Base-by-base conservation (phyloP, 2,113 vertebrate genomes). In the Chitala chitala region DNA sequence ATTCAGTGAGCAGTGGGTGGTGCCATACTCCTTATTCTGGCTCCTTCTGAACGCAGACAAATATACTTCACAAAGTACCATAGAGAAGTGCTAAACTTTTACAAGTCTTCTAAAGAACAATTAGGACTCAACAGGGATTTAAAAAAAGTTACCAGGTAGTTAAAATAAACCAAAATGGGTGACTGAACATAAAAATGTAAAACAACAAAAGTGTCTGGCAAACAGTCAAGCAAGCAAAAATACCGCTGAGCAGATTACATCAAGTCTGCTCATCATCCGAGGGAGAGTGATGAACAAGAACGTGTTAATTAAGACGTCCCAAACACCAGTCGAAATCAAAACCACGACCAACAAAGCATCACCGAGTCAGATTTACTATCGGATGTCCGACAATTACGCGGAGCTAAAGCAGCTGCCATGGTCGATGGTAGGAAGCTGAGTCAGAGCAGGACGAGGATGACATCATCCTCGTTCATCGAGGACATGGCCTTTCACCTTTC, bases 401-500 rank as follows among this genome's bases (percentile, higher is more conserved):
- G 54, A n/a, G 33, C 56, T 63, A 74, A 54, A 13, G 55, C 22
- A n/a, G 31, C 15, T 66, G 10, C 38, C 61, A 24, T 5, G 9
- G 44, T 38, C n/a, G n/a, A n/a, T n/a, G 54, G 38, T 6, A 42
- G 55, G 66, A 1, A 22, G 5, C 61, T 77, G 75, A 84, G 71
- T 83, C 78, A 82, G 58, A 29, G 40, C 71, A 20, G 69, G n/a
- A 9, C 48, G 59, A 31, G 15, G 15, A 51, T 78, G 80, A 83
- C 76, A 73, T 86, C 77, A 79, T n/a, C 59, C 54, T 4, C 73
- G 61, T 56, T 79, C 80, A 76, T 81, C 77, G 84, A n/a, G 3
- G 77, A 56, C 68, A 6, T 72, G 71, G 84, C 77, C 79, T 82
- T 82, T 86, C n/a, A 79, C 76, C 78, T 75, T 79, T 69, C 73